These are phyloP conservation scores for Doris montereyensis DNA, from an alignment of 2,888 invertebrate genomes.

Conservation along the genomic window DNA sequence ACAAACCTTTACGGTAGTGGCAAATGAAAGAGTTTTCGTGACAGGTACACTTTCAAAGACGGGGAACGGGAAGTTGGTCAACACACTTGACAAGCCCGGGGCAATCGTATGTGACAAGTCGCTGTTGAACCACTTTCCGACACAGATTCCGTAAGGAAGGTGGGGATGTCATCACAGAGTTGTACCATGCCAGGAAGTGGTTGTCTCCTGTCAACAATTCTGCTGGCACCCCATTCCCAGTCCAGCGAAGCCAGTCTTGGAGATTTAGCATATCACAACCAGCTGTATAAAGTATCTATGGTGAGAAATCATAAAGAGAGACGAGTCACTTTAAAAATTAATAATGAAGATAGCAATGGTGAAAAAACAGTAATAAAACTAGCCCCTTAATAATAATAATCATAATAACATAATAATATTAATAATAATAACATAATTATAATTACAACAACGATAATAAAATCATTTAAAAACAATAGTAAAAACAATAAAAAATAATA, in stretches of 20 bases:
- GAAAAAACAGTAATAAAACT: too few relatives aligned
- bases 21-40: slow-evolving; percentile 66
- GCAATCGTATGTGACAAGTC: slow-evolving; percentile 54
- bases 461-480: too few relatives aligned
- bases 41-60: slow-evolving; percentile 66
- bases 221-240: slow-evolving; percentile 69
- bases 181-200: slow-evolving; percentile 66
- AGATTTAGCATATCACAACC: slow-evolving; percentile 73
- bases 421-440: too few relatives aligned
- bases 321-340: too few relatives aligned
- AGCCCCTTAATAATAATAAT: too few relatives aligned
- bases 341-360: too few relatives aligned
- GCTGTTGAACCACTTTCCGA: slow-evolving; percentile 70
- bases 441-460: too few relatives aligned
- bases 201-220: slow-evolving; percentile 64
- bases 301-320: too few relatives aligned
- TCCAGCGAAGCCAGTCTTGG: slow-evolving; percentile 72
- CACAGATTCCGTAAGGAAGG: slow-evolving; percentile 71
- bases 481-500: too few relatives aligned
- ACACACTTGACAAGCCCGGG: slow-evolving; percentile 62
- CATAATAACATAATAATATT: too few relatives aligned
- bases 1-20: slow-evolving; percentile 11
- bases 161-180: slow-evolving; percentile 56
- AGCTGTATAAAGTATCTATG: slow-evolving; percentile 65
- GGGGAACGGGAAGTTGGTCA: slow-evolving; percentile 66